Conservation (phyloP, 2,797 vertebrate genomes). For the Limnodromus scolopaceus region DNA sequence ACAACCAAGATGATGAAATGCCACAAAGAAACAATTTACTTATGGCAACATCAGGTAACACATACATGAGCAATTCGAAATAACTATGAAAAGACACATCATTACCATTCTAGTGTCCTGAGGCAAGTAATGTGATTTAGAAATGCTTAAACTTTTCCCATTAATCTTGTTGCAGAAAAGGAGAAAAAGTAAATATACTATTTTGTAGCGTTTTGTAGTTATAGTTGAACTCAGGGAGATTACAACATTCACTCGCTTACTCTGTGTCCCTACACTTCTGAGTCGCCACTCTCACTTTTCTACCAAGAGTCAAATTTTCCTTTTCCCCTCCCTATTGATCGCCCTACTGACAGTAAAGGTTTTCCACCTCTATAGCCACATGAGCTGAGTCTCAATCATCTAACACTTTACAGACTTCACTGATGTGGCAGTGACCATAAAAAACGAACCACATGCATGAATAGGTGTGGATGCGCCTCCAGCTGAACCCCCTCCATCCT, state of each 20-base stretch:
- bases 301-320: background rate
- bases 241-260: background rate
- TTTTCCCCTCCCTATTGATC: background rate
- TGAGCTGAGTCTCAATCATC: background rate
- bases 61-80: slow-evolving; percentile 15
- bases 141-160: slow-evolving; percentile 20
- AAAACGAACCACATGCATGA: background rate
- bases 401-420: background rate
- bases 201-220: background rate
- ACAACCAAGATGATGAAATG: slow-evolving; percentile 16
- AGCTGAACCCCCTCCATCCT: background rate
- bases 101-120: slow-evolving; percentile 49
- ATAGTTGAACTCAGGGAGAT: background rate
- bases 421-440: background rate
- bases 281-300: background rate
- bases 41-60: slow-evolving; percentile 32
- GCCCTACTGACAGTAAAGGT: background rate
- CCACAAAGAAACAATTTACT: slow-evolving; percentile 51
- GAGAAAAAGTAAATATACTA: background rate
- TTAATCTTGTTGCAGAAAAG: slow-evolving; percentile 19
- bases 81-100: slow-evolving; percentile 19
- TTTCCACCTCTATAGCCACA: background rate
- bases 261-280: background rate
- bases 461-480: background rate
- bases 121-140: background rate